Base-by-base conservation (phyloP, 2,888 invertebrate genomes). In the Brachylomia viminalis region DNA sequence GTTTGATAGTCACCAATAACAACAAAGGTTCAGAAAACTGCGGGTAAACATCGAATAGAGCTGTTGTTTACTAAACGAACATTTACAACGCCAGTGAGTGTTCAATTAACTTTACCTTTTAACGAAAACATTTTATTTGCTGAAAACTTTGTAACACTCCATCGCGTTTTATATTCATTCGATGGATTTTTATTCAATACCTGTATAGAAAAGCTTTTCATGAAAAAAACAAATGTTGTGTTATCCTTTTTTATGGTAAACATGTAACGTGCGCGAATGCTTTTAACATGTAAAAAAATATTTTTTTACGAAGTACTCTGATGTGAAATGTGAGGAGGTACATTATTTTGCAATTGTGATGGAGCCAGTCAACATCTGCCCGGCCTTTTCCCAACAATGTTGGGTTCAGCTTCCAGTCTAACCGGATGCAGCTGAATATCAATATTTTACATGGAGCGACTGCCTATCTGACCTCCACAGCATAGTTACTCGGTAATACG, bases 141-240 rank as follows among this genome's bases (percentile, higher is more conserved):
- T 27, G 67, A 64, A 67, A 70, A 72, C 61, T 75, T 68, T 69
- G 65, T 81, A 42, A 77, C 68, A 77, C 68, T 74, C 54, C 61
- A 59, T 64, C 62, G 23, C 49, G 62, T 81, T 79, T 81, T 45
- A 69, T 65, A 85, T 85, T 81, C 73, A 83, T 85, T 64, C 59
- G 30, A 42, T 59, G 56, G 30, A 56, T 74, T 85, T 78, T 75
- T 62, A 85, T 77, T 79, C 66, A 83, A 83, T 75, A 75, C 52
- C 27, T 64, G 15, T 45, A 71, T 38, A 45, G 58, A 72, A 82
- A 78, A 61, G 47, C 27, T 71, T 83, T n/a, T n/a, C n/a, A n/a
- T n/a, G n/a, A n/a, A n/a, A n/a, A n/a, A n/a, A n/a, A n/a, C n/a
- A n/a, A n/a, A n/a, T n/a, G n/a, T n/a, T n/a, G n/a, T n/a, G n/a